Evolutionary conservation across 2,113 vertebrate species (phyloP).

Genomic region (Puntigrus tetrazona): DNA sequence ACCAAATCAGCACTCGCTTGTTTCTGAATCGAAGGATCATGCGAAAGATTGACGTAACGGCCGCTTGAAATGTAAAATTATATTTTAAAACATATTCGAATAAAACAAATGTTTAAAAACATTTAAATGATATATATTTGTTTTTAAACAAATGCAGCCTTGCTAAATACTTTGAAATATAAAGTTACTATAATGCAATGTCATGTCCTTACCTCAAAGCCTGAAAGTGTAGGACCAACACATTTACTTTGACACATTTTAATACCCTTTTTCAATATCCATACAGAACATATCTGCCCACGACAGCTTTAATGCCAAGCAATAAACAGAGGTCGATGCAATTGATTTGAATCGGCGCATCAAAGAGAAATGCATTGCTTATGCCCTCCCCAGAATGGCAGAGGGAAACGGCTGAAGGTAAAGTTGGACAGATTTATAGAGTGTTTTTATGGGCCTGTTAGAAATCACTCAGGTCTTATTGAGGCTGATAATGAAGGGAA

Average conservation of each 20-base stretch:
- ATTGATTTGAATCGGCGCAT: slow-evolving; percentile 35
- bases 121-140: too few species aligned
- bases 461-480: slow-evolving; percentile 64
- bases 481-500: slow-evolving; percentile 44
- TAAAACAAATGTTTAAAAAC: too few species aligned
- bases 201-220: background rate
- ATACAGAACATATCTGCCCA: background rate
- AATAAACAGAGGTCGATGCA: slow-evolving; percentile 12
- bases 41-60: too few species aligned
- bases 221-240: background rate
- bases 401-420: background rate
- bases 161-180: background rate
- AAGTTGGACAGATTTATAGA: slow-evolving; percentile 64
- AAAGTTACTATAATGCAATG: background rate
- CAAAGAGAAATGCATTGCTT: slow-evolving; percentile 38
- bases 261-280: background rate
- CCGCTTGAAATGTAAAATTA: too few species aligned
- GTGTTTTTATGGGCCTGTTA: slow-evolving; percentile 58
- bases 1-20: background rate
- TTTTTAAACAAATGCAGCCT: too few species aligned
- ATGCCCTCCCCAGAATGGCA: background rate
- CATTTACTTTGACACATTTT: background rate
- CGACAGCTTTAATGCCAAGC: slow-evolving; percentile 25
- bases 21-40: background rate
- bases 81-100: too few species aligned